phyloP scores from a whole-genome alignment of 2,113 vertebrate genomes.

The Vidua macroura region DNA sequence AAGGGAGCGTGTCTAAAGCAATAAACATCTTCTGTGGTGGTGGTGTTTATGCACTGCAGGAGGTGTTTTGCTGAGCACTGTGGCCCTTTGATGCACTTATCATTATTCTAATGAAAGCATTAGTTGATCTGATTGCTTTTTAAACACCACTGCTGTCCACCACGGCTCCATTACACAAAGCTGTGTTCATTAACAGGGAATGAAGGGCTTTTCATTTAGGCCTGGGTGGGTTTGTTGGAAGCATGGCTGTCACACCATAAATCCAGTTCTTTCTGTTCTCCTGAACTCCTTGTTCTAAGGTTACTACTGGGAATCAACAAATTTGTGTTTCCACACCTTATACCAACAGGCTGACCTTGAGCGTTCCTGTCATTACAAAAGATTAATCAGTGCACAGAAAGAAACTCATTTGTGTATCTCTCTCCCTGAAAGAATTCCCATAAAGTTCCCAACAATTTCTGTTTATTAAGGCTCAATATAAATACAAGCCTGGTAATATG shows the following conservation, averaged over 20 bases:
- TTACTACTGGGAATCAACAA: neutral
- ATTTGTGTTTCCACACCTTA: neutral
- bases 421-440: neutral
- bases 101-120: slow-evolving; percentile 63
- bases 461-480: neutral
- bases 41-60: slow-evolving; percentile 51
- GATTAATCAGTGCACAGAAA: neutral
- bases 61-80: slow-evolving; percentile 3
- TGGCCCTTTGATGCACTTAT: slow-evolving; percentile 64
- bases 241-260: neutral
- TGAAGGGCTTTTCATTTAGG: neutral
- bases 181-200: neutral
- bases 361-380: neutral
- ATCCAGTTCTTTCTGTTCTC: neutral
- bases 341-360: neutral
- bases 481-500: neutral
- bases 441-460: neutral
- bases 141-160: slow-evolving; percentile 47
- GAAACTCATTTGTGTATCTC: neutral
- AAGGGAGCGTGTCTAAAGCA: slow-evolving; percentile 63
- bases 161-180: neutral
- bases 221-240: neutral
- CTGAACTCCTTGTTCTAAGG: neutral
- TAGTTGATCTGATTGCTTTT: slow-evolving; percentile 63
- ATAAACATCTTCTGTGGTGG: slow-evolving; percentile 67